Conservation (phyloP, 2,797 vertebrate genomes). For the Aselliscus stoliczkanus region DNA sequence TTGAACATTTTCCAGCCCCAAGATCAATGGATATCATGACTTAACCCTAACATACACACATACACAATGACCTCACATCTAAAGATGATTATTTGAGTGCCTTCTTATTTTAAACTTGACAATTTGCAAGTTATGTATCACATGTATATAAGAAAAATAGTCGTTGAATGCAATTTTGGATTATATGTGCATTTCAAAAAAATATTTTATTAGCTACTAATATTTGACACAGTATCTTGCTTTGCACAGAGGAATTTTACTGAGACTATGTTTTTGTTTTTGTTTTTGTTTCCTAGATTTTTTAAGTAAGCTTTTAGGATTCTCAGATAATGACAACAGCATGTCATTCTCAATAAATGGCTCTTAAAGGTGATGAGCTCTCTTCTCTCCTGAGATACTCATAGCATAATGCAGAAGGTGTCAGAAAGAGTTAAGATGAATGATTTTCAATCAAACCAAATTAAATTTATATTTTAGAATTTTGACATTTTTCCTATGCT, state of each 20-base stretch:
- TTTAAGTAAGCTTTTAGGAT: slow-evolving; percentile 37
- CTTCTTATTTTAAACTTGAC: background rate
- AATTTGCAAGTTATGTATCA: background rate
- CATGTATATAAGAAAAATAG: background rate
- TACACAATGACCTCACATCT: background rate
- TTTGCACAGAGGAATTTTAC: slow-evolving; percentile 27
- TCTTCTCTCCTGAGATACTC: slow-evolving; percentile 64
- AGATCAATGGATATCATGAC: background rate
- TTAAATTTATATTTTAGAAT: slow-evolving; percentile 71
- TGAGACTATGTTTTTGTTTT: background rate
- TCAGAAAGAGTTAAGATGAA: slow-evolving; percentile 78
- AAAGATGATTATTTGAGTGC: background rate
- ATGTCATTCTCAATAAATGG: slow-evolving; percentile 62
- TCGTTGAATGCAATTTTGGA: background rate
- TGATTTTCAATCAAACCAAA: slow-evolving; percentile 67
- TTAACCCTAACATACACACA: background rate
- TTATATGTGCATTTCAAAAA: background rate
- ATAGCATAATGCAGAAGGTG: slow-evolving; percentile 55
- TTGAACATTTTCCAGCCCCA: background rate
- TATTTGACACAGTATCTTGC: background rate
- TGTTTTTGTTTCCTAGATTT: slow-evolving; percentile 30
- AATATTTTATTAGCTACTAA: background rate
- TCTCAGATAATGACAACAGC: slow-evolving; percentile 47
- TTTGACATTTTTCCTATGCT: slow-evolving; percentile 74
- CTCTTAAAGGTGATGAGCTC: slow-evolving; percentile 63